phyloP scores from a whole-genome alignment of 35 echinoderm and acorn worm species.

The Acanthaster planci region DNA sequence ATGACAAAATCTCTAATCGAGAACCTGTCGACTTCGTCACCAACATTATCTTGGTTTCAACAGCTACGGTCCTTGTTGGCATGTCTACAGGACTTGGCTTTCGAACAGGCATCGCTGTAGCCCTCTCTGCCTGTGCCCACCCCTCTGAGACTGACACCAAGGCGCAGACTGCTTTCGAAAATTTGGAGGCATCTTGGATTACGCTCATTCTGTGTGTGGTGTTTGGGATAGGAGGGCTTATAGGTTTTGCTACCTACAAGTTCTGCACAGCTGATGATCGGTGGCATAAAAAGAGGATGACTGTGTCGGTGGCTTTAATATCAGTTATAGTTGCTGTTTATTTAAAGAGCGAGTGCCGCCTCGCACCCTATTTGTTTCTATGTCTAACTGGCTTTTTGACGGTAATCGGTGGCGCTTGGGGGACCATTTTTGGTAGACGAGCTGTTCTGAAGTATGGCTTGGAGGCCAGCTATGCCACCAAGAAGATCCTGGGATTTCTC shows the following conservation, averaged over 20 bases:
- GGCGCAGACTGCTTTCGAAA: background rate
- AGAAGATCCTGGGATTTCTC: conserved; percentile 3
- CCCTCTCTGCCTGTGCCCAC: background rate
- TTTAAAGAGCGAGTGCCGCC: background rate
- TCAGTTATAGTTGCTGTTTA: background rate
- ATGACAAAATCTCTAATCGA: background rate
- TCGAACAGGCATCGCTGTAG: background rate
- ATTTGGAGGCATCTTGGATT: background rate
- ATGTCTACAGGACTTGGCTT: background rate
- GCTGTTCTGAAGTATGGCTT: background rate
- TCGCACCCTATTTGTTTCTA: background rate
- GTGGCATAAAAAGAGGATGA: background rate
- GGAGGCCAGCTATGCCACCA: background rate
- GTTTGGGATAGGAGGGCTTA: background rate
- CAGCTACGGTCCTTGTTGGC: background rate
- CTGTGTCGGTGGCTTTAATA: background rate
- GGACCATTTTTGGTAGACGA: background rate
- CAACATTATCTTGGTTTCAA: background rate
- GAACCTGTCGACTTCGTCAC: background rate
- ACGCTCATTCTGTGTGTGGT: background rate
- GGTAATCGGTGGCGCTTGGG: background rate
- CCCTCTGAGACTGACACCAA: background rate
- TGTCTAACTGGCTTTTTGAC: background rate
- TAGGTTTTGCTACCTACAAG: background rate
- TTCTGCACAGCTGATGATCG: background rate